Evolutionary conservation across 2,113 vertebrate species (phyloP).

Genomic region (Progne subis): DNA sequence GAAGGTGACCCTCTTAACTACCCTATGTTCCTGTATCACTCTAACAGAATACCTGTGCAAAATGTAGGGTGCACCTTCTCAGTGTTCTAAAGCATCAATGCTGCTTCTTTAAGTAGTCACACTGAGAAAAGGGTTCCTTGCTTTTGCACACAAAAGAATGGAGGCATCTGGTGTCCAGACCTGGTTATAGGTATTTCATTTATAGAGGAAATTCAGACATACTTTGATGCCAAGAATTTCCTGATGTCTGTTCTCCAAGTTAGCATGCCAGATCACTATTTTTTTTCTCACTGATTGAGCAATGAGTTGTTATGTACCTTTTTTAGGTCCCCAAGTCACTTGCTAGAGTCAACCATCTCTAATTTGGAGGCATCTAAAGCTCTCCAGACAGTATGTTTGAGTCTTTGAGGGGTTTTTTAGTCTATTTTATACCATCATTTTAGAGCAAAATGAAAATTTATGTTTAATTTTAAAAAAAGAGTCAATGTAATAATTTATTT

Average conservation of each 20-base stretch:
- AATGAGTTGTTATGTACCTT: not conserved
- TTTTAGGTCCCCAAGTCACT: not conserved
- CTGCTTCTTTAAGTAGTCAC: not conserved
- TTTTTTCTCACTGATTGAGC: not conserved
- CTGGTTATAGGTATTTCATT: not conserved
- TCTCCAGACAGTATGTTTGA: not conserved
- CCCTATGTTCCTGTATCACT: not conserved
- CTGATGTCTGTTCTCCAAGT: not conserved
- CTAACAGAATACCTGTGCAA: not conserved
- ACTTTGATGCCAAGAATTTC: not conserved
- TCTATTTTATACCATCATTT: not conserved
- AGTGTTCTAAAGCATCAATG: not conserved
- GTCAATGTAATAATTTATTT: not conserved
- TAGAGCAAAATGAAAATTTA: not conserved
- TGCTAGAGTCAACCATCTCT: not conserved
- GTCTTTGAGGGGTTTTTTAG: not conserved
- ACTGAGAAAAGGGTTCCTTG: not conserved
- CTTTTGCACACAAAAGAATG: not conserved
- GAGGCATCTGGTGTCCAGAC: not conserved
- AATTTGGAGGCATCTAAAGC: not conserved
- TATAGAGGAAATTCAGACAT: not conserved
- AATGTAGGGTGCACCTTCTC: not conserved
- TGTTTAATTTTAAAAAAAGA: not conserved
- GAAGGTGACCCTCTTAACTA: not conserved
- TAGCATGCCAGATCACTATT: not conserved